Percentiles rank a stretch among this genome's conserved stretches.
phyloP scores from a whole-genome alignment of 2,113 vertebrate genomes.

The Myotis brandtii region DNA sequence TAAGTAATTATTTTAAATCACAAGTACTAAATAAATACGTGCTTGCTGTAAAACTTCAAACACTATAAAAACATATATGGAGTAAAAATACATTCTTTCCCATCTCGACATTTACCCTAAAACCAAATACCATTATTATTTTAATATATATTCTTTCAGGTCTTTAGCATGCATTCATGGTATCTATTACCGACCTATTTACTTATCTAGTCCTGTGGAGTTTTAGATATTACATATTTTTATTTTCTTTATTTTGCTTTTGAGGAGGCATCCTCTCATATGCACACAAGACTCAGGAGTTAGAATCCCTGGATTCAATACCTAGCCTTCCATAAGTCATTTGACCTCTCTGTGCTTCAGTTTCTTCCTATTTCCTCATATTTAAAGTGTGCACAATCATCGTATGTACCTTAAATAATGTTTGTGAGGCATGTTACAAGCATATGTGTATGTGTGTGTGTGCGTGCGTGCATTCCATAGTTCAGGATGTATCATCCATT shows the following conservation, averaged over 20 bases:
- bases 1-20: slow-evolving; percentile 9
- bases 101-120: not conserved
- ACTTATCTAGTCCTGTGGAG: not conserved
- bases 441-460: no score
- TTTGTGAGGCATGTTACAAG: not conserved
- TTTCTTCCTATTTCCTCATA: not conserved
- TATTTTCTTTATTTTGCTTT: slow-evolving; percentile 6
- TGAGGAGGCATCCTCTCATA: not conserved
- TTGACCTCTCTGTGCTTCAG: not conserved
- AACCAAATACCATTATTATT: not conserved
- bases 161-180: not conserved
- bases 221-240: not conserved
- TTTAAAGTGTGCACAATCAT: not conserved
- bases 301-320: not conserved
- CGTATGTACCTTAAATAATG: not conserved
- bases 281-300: not conserved
- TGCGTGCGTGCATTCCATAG: not conserved
- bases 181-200: not conserved
- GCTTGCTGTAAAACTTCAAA: not conserved
- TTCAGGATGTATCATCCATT: not conserved
- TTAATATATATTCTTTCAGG: not conserved
- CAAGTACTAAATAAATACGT: not conserved
- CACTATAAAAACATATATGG: not conserved
- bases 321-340: not conserved
- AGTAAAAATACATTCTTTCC: not conserved